Evolutionary conservation across 2,888 invertebrate species (phyloP).

Genomic region (Trachelus stipa): DNA sequence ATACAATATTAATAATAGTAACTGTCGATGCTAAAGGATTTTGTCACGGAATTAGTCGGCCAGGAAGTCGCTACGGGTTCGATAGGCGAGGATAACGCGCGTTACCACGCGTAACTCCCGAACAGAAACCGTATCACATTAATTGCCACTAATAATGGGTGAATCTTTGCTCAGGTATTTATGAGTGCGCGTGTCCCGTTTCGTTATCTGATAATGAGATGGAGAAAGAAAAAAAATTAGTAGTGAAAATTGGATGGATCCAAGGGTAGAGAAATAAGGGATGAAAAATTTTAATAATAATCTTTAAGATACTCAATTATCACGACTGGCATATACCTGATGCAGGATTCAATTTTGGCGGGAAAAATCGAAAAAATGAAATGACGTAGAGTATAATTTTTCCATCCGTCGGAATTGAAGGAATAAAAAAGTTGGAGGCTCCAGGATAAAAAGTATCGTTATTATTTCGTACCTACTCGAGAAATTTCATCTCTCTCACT

Average conservation of each 20-base stretch:
- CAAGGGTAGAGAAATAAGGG: not conserved
- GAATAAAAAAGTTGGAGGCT: not conserved
- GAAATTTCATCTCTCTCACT: not conserved
- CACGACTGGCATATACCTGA: not conserved
- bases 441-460: not conserved
- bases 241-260: not conserved
- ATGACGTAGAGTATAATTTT: not conserved
- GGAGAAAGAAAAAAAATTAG: not conserved
- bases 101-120: constrained; percentile 51
- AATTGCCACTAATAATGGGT: constrained; percentile 55
- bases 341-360: not conserved
- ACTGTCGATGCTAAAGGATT: not conserved
- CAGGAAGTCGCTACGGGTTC: constrained; percentile 48
- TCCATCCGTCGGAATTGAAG: not conserved
- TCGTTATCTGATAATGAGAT: not conserved
- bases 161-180: constrained; percentile 8
- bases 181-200: not conserved
- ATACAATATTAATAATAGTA: not conserved
- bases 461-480: not conserved
- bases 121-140: constrained; percentile 51
- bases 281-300: not conserved
- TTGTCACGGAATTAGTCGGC: constrained; percentile 29
- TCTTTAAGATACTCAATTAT: not conserved
- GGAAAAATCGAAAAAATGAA: not conserved
- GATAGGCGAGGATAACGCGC: constrained; percentile 54